These are phyloP conservation scores for Zaprionus ghesquierei DNA, from an alignment of 1,140 invertebrate genomes.

Conservation along the genomic window DNA sequence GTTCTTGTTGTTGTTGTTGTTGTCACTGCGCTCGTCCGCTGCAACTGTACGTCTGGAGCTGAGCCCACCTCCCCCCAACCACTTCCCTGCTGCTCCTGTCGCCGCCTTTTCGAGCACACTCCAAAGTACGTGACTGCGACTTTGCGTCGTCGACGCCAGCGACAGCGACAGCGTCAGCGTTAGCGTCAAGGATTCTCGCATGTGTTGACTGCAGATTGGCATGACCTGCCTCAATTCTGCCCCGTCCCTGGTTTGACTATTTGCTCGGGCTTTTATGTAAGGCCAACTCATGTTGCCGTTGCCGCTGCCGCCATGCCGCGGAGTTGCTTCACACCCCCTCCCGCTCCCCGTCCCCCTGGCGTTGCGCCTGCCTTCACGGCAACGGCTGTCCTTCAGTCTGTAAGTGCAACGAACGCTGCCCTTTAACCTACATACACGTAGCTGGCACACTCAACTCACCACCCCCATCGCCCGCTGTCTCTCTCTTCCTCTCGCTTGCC, in stretches of 20 bases:
- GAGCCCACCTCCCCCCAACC: background rate
- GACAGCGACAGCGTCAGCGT: conserved; percentile 13
- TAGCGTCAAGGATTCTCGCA: conserved; percentile 28
- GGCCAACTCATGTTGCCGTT: conserved; percentile 37
- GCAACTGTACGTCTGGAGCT: conserved; percentile 4
- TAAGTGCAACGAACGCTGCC: conserved; percentile 71
- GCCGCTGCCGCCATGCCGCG: background rate
- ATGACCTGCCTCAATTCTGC: background rate
- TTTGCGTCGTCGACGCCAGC: conserved; percentile 39
- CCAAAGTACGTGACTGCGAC: conserved; percentile 62
- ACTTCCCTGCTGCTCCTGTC: conserved; percentile 1
- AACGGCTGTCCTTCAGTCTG: conserved; percentile 66
- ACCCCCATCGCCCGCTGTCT: background rate
- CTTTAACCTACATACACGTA: conserved; percentile 70
- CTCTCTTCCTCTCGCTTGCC: background rate
- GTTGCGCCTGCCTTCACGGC: background rate
- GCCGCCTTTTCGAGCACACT: conserved; percentile 53
- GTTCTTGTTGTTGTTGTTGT: conserved; percentile 14
- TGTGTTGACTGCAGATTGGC: conserved; percentile 25
- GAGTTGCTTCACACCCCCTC: background rate
- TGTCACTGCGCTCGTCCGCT: too few species aligned
- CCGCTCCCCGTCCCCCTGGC: background rate
- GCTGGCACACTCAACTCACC: background rate
- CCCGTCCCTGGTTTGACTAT: background rate
- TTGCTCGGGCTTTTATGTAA: conserved; percentile 49